phyloP scores from a whole-genome alignment of 2,113 vertebrate genomes.

The Isurus oxyrinchus region DNA sequence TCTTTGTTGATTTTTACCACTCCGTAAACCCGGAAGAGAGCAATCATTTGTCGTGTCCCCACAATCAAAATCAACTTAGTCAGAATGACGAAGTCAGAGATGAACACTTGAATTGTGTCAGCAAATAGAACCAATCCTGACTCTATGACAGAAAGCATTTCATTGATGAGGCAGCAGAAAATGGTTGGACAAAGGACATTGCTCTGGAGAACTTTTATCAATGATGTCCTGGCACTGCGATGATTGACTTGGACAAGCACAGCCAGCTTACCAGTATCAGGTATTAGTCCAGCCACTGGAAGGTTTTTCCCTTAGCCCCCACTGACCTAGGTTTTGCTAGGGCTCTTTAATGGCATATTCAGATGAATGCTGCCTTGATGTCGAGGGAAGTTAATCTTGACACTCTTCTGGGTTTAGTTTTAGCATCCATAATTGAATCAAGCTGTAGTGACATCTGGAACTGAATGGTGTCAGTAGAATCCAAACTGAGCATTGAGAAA shows the following conservation, averaged over 20 bases:
- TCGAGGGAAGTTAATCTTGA: not conserved
- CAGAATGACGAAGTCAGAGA: not conserved
- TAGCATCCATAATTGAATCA: not conserved
- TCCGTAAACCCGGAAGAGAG: not conserved
- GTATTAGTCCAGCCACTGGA: not conserved
- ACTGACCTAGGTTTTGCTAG: not conserved
- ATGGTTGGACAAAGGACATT: not conserved
- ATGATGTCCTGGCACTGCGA: not conserved
- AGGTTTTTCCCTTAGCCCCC: not conserved
- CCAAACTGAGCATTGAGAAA: not conserved
- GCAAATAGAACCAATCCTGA: not conserved
- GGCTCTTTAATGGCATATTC: not conserved
- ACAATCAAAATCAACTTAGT: not conserved
- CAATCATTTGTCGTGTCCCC: not conserved
- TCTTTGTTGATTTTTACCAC: not conserved
- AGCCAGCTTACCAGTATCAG: not conserved
- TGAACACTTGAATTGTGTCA: not conserved
- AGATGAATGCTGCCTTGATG: not conserved
- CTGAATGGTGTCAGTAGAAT: not conserved
- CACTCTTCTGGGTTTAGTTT: not conserved
- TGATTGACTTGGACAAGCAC: not conserved
- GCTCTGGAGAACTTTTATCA: not conserved
- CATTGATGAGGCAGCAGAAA: not conserved
- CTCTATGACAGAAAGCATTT: not conserved
- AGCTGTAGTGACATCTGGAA: not conserved